Evolutionary conservation across 2,797 vertebrate genomes (phyloP).

Genomic region (Pristis pectinata): DNA sequence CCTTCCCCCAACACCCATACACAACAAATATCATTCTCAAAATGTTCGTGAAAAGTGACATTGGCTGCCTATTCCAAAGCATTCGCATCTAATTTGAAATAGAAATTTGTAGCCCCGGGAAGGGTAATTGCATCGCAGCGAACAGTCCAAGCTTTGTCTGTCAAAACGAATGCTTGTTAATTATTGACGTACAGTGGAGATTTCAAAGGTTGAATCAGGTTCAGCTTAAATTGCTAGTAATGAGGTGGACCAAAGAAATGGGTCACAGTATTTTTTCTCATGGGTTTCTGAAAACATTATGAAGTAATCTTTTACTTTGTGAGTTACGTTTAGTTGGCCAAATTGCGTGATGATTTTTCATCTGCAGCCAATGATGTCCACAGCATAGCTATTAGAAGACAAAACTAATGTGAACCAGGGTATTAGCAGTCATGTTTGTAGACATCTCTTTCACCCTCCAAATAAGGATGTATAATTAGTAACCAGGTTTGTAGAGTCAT

Average conservation of each 20-base stretch:
- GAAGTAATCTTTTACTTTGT: neutral
- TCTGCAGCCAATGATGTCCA: neutral
- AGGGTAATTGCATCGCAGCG: neutral
- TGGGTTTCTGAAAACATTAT: neutral
- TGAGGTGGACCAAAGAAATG: neutral
- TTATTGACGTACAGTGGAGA: slow-evolving; percentile 12
- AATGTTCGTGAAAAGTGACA: neutral
- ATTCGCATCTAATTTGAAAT: slow-evolving; percentile 19
- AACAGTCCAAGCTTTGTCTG: slow-evolving; percentile 2
- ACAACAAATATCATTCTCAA: neutral
- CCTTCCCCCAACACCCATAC: neutral
- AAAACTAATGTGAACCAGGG: neutral
- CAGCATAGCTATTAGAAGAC: neutral
- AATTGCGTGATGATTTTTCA: neutral
- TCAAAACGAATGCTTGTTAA: neutral
- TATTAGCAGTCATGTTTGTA: neutral
- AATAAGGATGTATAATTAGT: no score
- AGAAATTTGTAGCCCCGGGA: neutral
- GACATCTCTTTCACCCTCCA: neutral
- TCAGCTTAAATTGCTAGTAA: neutral
- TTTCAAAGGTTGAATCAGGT: slow-evolving; percentile 9
- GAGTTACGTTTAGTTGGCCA: neutral
- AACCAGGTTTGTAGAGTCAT: no score
- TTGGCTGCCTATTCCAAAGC: neutral
- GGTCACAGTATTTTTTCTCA: slow-evolving; percentile 6